Base-by-base conservation (phyloP, 2,113 vertebrate genomes). In the Bagarius yarrelli region DNA sequence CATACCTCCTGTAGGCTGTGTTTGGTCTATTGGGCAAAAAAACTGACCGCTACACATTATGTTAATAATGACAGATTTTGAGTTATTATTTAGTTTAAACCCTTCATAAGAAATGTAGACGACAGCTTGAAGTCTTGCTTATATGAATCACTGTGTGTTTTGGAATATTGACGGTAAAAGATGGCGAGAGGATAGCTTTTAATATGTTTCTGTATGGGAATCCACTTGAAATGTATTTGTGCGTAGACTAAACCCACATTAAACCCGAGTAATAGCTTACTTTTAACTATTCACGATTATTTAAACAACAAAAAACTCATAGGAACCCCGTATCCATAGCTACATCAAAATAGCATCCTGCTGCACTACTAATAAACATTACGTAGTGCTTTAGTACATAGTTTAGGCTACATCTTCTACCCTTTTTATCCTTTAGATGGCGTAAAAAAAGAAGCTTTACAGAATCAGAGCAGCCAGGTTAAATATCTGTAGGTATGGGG, bases 351-450 rank as follows among this genome's bases (percentile, higher is more conserved):
- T 4, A 16, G 27, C 44, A 52, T 19, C n/a, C 16, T 30, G 47
- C 27, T 21, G 25, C 27, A 27, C 34, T 53, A 53, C 25, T 53
- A 30, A 52, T 47, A 72, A 25, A 30, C 69, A 72, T 18, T 30
- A 72, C 27, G 67, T 52, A 71, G 25, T 11, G 6, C 44, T 71
- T n/a, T 11, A 52, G 56, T 55, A 3, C 21, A 19, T 55, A 12
- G 70, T 55, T 53, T 73, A 73, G 50, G 70, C 53, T 25, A 25
- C 40, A 77, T 23, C 71, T 16, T 27, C 5, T 23, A 23, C 83
- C 8, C 32, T 34, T 55, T 19, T 6, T 19, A 52, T 61, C 79
- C 83, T 84, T 69, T 84, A 84, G 83, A 66, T 72, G 83, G 79
- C 83, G 83, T 81, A 53, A 76, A 44, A 72, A 67, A 53, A n/a